Percentiles rank a stretch among this genome's conserved stretches.
Conservation (phyloP, 37 sponge, comb jelly and placozoan genomes). For the Haliclona indistincta region DNA sequence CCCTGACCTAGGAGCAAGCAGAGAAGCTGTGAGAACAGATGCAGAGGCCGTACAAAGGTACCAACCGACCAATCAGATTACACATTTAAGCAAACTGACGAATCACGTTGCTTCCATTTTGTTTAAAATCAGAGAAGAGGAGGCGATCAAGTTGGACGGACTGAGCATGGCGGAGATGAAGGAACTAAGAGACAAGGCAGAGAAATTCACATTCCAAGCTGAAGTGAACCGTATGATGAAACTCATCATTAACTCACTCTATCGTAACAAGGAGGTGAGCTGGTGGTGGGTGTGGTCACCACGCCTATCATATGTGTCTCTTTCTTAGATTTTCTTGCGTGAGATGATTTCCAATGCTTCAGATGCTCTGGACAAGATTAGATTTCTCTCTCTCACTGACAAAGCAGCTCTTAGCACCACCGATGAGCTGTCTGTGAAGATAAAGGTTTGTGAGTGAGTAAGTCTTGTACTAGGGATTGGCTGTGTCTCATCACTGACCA, state of each 20-base stretch:
- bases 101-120: too few species aligned
- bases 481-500: too few species aligned
- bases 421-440: conserved; percentile 89
- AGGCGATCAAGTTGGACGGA: conserved; percentile 97
- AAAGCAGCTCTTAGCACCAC: conserved; percentile 74
- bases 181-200: conserved; percentile 84
- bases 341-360: conserved; percentile 99
- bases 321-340: conserved; percentile 87
- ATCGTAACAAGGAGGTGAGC: conserved; percentile 98
- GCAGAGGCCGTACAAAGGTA: conserved; percentile 92
- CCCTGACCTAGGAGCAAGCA: conserved; percentile 88
- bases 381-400: conserved; percentile 96
- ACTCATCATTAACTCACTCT: conserved; percentile 98
- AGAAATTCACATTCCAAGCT: conserved; percentile 93
- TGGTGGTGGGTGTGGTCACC: too few species aligned
- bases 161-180: conserved; percentile 97
- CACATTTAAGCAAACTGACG: too few species aligned
- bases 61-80: too few species aligned
- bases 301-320: too few species aligned
- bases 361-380: conserved; percentile 98
- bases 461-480: too few species aligned
- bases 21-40: conserved; percentile 91
- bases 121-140: conserved; percentile 95
- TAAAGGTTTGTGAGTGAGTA: too few species aligned
- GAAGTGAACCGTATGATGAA: conserved; percentile 99